Evolutionary conservation across 1,140 invertebrate genomes (phyloP).

Genomic region (Globodera rostochiensis): DNA sequence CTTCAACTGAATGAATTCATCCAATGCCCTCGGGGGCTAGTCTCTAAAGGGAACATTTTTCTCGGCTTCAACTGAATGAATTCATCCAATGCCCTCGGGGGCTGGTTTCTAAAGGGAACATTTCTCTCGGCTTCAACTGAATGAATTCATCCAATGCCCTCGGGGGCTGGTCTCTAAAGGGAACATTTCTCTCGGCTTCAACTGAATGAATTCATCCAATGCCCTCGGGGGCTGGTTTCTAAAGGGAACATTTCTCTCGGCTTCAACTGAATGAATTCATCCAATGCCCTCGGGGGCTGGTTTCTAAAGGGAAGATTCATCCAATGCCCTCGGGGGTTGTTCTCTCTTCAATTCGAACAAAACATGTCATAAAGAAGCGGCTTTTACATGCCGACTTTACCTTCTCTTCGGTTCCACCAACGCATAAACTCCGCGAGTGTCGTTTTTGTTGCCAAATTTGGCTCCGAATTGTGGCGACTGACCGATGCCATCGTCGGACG

Average conservation of each 20-base stretch:
- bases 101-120: too few species aligned
- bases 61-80: not conserved
- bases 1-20: too few species aligned
- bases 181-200: too few species aligned
- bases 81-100: too few species aligned
- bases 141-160: too few species aligned
- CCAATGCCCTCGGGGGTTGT: not conserved
- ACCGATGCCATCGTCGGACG: not conserved
- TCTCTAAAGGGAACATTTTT: not conserved
- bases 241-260: too few species aligned
- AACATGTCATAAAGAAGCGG: not conserved
- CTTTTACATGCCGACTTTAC: not conserved
- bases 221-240: too few species aligned
- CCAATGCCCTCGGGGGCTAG: not conserved
- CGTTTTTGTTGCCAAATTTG: not conserved
- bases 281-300: too few species aligned
- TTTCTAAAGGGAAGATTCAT: too few species aligned
- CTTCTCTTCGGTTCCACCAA: constrained; percentile 8
- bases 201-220: not conserved
- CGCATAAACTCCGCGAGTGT: not conserved
- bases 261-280: too few species aligned
- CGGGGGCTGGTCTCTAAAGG: too few species aligned
- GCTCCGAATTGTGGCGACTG: constrained; percentile 4
- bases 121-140: too few species aligned
- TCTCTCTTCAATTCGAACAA: not conserved